Evolutionary conservation across 2,888 invertebrate genomes (phyloP).

Genomic region (Eupithecia exiguata): DNA sequence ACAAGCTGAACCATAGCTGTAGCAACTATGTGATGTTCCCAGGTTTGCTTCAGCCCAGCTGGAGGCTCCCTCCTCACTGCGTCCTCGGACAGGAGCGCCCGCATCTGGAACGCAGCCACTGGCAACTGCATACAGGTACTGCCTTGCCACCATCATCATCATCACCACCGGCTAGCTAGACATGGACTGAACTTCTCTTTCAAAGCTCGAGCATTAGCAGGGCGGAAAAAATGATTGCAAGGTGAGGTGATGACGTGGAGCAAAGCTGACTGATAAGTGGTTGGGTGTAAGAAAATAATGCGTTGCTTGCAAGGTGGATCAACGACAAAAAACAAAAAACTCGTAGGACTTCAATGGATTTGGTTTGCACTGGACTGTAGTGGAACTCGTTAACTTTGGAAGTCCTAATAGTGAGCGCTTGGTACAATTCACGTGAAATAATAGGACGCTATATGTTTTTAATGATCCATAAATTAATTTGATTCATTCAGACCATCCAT

Average conservation of each 20-base stretch:
- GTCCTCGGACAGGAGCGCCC: constrained; percentile 89
- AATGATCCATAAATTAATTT: not conserved
- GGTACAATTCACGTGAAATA: not conserved
- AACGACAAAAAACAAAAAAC: not conserved
- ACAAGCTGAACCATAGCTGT: not conserved
- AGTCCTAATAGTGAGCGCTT: not conserved
- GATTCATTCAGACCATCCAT: not conserved
- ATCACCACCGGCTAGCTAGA: not conserved
- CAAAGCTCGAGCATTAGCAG: not conserved
- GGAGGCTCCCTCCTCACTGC: constrained; percentile 89
- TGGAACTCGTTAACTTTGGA: no score
- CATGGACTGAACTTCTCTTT: not conserved
- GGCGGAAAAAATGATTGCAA: not conserved
- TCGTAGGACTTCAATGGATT: not conserved
- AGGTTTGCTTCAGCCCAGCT: constrained; percentile 92
- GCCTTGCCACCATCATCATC: not conserved
- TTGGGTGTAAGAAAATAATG: not conserved
- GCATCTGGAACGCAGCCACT: constrained; percentile 88
- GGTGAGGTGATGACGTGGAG: not conserved
- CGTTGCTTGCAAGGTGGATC: not conserved
- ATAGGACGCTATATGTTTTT: no score
- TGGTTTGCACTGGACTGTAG: no score
- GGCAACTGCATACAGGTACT: constrained; percentile 87
- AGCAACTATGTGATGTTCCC: constrained; percentile 19
- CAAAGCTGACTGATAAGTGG: not conserved